phyloP scores from a whole-genome alignment of 2,888 invertebrate species.

The Unio delphinus region DNA sequence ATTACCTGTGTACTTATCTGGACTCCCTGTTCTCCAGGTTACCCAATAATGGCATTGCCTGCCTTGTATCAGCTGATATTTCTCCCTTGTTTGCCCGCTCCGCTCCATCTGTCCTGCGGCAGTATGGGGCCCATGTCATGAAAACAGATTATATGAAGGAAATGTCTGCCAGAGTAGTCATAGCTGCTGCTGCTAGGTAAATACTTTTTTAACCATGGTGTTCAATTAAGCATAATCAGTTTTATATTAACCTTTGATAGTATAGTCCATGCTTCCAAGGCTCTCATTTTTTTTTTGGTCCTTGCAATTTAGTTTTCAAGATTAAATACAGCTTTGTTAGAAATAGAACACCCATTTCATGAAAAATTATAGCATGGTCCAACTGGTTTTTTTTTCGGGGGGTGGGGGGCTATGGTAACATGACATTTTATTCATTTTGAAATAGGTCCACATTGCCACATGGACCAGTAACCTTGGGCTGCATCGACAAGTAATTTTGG shows the following conservation, averaged over 20 bases:
- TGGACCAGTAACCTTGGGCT: too few relatives aligned
- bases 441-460: too few relatives aligned
- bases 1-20: conserved; percentile 46
- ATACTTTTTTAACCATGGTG: background rate
- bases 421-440: too few relatives aligned
- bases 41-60: conserved; percentile 55
- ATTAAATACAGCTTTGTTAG: too few relatives aligned
- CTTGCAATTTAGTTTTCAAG: too few relatives aligned
- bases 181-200: conserved; percentile 59
- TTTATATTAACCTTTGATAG: background rate
- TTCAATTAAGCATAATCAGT: too few relatives aligned
- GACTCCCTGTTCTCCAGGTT: conserved; percentile 61
- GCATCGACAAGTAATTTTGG: too few relatives aligned
- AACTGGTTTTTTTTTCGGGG: too few relatives aligned
- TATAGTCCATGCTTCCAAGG: background rate
- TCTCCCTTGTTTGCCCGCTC: conserved; percentile 62
- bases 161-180: conserved; percentile 59
- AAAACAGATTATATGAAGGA: conserved; percentile 66
- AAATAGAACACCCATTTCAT: too few relatives aligned
- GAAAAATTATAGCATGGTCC: too few relatives aligned
- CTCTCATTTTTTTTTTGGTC: background rate
- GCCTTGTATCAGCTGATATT: conserved; percentile 62
- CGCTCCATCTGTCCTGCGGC: conserved; percentile 54
- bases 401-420: too few relatives aligned
- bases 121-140: conserved; percentile 55